Percentiles rank a stretch among this genome's conserved stretches.
These are phyloP conservation scores for Chrysopa pallens DNA, from an alignment of 1,140 invertebrate species.

Conservation along the genomic window DNA sequence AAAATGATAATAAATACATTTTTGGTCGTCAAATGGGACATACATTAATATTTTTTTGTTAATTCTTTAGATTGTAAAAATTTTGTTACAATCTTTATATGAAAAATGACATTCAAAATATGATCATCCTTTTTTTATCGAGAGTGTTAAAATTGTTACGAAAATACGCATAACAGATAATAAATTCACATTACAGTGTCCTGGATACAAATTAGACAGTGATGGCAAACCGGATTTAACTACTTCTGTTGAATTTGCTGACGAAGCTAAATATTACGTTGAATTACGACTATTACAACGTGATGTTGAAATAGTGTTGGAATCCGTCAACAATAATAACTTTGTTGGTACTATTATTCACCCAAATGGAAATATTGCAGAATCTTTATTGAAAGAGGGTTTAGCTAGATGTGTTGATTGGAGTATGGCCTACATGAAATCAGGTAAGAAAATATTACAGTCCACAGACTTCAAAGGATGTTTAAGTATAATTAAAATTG, in stretches of 20 bases:
- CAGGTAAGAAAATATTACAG: slow-evolving; percentile 23
- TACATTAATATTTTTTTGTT: background rate
- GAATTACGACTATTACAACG: slow-evolving; percentile 81
- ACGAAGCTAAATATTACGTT: slow-evolving; percentile 79
- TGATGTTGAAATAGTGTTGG: slow-evolving; percentile 83
- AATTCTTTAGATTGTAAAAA: background rate
- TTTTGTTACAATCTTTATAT: background rate
- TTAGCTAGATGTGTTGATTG: slow-evolving; percentile 95
- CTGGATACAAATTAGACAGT: slow-evolving; percentile 49
- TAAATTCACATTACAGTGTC: slow-evolving; percentile 31
- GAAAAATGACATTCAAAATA: background rate
- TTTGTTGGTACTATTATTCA: slow-evolving; percentile 90
- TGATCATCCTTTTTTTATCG: slow-evolving; percentile 3
- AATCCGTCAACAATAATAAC: slow-evolving; percentile 81
- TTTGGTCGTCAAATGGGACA: background rate
- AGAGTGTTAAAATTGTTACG: too few relatives aligned
- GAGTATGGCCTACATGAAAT: slow-evolving; percentile 79
- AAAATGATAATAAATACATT: background rate
- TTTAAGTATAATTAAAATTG: background rate
- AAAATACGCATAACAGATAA: too few relatives aligned
- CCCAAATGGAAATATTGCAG: slow-evolving; percentile 89
- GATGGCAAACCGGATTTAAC: slow-evolving; percentile 44
- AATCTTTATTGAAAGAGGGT: slow-evolving; percentile 71
- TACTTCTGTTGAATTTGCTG: slow-evolving; percentile 38
- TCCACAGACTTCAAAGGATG: background rate